Evolutionary conservation across 2,113 vertebrate genomes (phyloP).

Genomic region (Girardinichthys multiradiatus): DNA sequence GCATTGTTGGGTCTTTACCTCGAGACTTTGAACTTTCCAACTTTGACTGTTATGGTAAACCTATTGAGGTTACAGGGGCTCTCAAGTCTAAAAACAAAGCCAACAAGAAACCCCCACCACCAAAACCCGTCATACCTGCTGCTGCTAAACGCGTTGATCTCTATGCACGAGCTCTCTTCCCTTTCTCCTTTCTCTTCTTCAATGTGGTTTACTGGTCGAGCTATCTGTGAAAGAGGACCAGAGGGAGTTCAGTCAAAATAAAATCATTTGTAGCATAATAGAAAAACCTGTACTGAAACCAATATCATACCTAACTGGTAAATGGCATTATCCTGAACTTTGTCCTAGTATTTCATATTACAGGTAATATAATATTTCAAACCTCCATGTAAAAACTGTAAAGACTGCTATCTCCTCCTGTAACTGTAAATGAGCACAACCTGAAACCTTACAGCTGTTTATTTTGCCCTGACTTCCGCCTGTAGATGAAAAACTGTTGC

Average conservation of each 20-base stretch:
- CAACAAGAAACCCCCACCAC: constrained; percentile 92
- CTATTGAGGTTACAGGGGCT: constrained; percentile 89
- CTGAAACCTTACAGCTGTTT: background rate
- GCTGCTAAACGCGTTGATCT: constrained; percentile 96
- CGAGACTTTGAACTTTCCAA: constrained; percentile 99
- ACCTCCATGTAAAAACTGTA: background rate
- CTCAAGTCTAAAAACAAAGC: constrained; percentile 90
- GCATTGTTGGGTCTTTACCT: constrained; percentile 96
- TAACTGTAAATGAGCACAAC: constrained; percentile 1
- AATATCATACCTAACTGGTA: background rate
- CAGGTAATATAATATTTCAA: background rate
- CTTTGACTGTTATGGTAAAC: constrained; percentile 99
- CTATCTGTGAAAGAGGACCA: constrained; percentile 83
- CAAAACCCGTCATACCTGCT: constrained; percentile 94
- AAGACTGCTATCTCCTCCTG: background rate
- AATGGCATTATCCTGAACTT: background rate
- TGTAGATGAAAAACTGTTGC: constrained; percentile 9
- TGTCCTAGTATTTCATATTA: background rate
- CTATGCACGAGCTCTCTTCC: constrained; percentile 94
- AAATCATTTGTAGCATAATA: constrained; percentile 5
- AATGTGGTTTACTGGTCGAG: constrained; percentile 98
- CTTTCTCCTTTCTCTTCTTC: constrained; percentile 97
- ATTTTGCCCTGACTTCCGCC: constrained; percentile 4
- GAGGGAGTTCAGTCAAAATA: background rate
- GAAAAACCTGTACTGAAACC: background rate